phyloP scores from a whole-genome alignment of 2,888 invertebrate genomes.

The Teleogryllus oceanicus region DNA sequence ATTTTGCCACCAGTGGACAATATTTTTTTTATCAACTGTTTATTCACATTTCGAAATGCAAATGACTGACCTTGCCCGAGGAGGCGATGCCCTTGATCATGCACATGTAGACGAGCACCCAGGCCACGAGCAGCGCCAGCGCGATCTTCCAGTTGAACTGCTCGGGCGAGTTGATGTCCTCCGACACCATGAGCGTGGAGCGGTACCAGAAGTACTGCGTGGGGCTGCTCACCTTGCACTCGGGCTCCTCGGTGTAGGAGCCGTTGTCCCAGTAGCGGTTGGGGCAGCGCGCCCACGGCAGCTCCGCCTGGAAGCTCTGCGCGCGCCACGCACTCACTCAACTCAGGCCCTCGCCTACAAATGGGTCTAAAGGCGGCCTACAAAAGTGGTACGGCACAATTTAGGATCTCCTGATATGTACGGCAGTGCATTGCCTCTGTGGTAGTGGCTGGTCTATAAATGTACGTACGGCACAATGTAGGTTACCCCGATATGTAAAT shows the following conservation, averaged over 20 bases:
- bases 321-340: conserved; percentile 23
- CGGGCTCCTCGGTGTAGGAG: conserved; percentile 74
- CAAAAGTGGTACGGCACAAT: too few relatives aligned
- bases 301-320: conserved; percentile 80
- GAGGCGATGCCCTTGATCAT: conserved; percentile 98
- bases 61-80: conserved; percentile 76
- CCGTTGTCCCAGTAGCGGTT: conserved; percentile 75
- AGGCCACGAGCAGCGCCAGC: conserved; percentile 79
- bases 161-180: conserved; percentile 80
- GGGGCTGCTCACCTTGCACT: conserved; percentile 83
- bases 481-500: too few relatives aligned
- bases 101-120: conserved; percentile 92
- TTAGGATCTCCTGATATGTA: too few relatives aligned
- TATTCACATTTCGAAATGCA: too few relatives aligned
- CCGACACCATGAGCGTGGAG: conserved; percentile 84
- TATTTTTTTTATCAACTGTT: too few relatives aligned
- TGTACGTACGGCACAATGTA: too few relatives aligned
- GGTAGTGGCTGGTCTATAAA: too few relatives aligned
- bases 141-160: conserved; percentile 91
- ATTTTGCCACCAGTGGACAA: too few relatives aligned
- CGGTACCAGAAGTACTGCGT: conserved; percentile 96
- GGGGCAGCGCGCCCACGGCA: conserved; percentile 91
- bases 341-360: too few relatives aligned
- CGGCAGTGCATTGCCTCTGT: too few relatives aligned
- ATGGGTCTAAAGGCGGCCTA: too few relatives aligned